Evolutionary conservation across 2,888 invertebrate species (phyloP), one percentile per base, ranked within the genome.

Genomic region (Ophion obscuratus): DNA sequence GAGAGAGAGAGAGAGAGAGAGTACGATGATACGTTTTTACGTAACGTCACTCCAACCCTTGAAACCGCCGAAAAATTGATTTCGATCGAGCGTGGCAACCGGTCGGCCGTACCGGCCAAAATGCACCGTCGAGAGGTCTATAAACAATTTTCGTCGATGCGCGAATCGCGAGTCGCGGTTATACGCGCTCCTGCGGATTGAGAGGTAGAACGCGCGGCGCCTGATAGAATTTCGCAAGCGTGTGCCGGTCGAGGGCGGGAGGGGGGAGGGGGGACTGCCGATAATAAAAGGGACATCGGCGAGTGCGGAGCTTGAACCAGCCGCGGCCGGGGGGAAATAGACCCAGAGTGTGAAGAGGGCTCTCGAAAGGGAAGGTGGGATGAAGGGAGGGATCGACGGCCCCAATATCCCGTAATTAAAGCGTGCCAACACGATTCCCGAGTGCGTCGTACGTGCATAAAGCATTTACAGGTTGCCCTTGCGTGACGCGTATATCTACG

Each of bases 131-230:
- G 40, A 57, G 66, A 57, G 66, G 62, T 83, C 47, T 74, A 83
- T 77, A 86, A 83, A 86, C 86, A 86, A 86, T 83, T 81, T 83
- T 68, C 84, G 53, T 77, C 79, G 74, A 73, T 81, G 78, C 71
- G 79, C 75, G 81, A 77, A 68, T 74, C 82, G 74, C n/a, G 67
- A 79, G 79, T 78, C 57, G 83, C 74, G 77, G 77, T 83, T 78
- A 67, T 53, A 17, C 53, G 53, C 61, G 79, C 67, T 80, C 31
- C 75, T 64, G 53, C 59, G 83, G 68, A 83, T 83, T 77, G 80
- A 76, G 68, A 79, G 76, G 59, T 74, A 40, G 44, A 74, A 20
- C 62, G 57, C 74, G 4, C n/a, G 47, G 36, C 40, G 24, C 31
- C 74, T 24, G 75, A 85, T 85, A 67, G 80, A 80, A 86, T 86